A percentile compares a stretch with the other conserved stretches of the same genome.
phyloP scores from a whole-genome alignment of 2,797 vertebrate species.

The Mareca strepera region DNA sequence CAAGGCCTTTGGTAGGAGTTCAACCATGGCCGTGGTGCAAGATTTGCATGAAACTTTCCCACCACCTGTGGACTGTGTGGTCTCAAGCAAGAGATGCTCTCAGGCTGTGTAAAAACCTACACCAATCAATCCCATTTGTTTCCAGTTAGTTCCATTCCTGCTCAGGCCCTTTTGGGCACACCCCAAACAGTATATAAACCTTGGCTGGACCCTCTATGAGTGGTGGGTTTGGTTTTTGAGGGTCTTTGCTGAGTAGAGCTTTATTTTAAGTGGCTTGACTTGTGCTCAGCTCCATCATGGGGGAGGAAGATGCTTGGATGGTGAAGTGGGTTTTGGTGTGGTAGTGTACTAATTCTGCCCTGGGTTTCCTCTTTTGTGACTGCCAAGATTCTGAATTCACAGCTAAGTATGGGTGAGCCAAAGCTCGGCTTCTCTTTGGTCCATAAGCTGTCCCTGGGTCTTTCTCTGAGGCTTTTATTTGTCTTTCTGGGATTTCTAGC shows the following conservation, averaged over 20 bases:
- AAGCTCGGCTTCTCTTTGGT: background rate
- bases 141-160: background rate
- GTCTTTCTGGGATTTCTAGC: background rate
- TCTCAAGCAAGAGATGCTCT: rapidly evolving
- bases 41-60: rapidly evolving
- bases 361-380: background rate
- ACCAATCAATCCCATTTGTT: background rate
- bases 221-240: background rate
- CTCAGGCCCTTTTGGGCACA: background rate
- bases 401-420: background rate
- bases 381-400: background rate
- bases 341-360: background rate
- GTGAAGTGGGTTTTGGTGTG: background rate
- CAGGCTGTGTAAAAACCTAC: background rate
- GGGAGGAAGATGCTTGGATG: background rate
- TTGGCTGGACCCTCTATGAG: background rate
- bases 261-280: background rate
- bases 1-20: background rate
- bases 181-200: background rate
- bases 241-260: background rate
- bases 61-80: rapidly evolving
- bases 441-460: background rate
- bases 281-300: background rate
- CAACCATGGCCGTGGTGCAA: background rate
- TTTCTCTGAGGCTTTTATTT: background rate